These are phyloP conservation scores for Metallyticus violacea DNA, from an alignment of 2,888 invertebrate species.

Conservation along the genomic window DNA sequence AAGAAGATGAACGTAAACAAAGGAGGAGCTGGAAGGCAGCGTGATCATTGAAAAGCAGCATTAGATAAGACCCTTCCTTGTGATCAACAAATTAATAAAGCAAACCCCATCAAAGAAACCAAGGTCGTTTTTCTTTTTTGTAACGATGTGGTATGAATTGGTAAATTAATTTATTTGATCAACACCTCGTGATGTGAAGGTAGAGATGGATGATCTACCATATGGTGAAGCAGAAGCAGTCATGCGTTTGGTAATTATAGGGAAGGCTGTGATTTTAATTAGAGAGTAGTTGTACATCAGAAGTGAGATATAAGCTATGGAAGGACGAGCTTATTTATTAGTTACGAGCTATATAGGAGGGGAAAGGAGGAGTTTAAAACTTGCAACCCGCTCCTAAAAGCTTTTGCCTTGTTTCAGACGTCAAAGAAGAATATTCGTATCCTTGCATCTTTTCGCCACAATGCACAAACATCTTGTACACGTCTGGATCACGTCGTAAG, in stretches of 20 bases:
- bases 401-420: background rate
- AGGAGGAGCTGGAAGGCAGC: conserved; percentile 9
- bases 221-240: conserved; percentile 1
- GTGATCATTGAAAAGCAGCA: conserved; percentile 3
- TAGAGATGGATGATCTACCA: conserved; percentile 12
- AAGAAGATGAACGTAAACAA: too few species aligned
- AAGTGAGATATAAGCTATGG: background rate
- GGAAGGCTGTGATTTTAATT: conserved; percentile 30
- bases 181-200: conserved; percentile 12
- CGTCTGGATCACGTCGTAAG: too few species aligned
- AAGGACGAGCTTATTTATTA: conserved; percentile 1
- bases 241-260: conserved; percentile 28
- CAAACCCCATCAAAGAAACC: background rate
- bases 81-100: conserved; percentile 29
- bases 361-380: background rate
- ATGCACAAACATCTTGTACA: too few species aligned
- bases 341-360: background rate
- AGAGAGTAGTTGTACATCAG: background rate
- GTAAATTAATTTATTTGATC: conserved; percentile 32
- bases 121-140: too few species aligned
- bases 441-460: too few species aligned
- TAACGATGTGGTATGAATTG: conserved; percentile 14
- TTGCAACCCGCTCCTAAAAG: background rate
- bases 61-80: conserved; percentile 21
- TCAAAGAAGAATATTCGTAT: background rate